phyloP scores from a whole-genome alignment of 1,140 invertebrate genomes.

The Macrobrachium rosenbergii region DNA sequence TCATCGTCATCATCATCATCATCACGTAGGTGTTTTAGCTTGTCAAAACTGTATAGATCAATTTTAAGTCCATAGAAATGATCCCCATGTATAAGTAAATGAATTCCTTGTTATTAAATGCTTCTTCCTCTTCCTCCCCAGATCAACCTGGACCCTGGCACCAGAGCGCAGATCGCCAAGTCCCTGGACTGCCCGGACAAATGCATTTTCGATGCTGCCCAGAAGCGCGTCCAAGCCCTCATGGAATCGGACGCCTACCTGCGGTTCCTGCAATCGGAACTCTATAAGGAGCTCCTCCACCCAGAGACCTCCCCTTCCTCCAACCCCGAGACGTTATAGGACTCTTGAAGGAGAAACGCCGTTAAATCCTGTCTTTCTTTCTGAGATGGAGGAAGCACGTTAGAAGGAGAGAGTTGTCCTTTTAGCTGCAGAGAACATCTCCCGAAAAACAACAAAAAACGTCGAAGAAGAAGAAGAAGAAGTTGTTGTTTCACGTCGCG shows the following conservation, averaged over 20 bases:
- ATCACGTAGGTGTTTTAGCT: neutral
- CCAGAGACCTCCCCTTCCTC: slow-evolving; percentile 65
- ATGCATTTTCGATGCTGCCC: slow-evolving; percentile 74
- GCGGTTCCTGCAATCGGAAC: slow-evolving; percentile 74
- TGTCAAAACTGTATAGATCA: too few relatives aligned
- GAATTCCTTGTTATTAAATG: neutral
- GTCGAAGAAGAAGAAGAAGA: too few relatives aligned
- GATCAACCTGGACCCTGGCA: slow-evolving; percentile 76
- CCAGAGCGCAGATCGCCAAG: slow-evolving; percentile 71
- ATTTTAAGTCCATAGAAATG: too few relatives aligned
- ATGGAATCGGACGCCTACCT: slow-evolving; percentile 76
- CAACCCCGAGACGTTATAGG: slow-evolving; percentile 58
- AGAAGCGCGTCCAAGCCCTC: slow-evolving; percentile 74
- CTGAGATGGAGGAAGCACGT: neutral
- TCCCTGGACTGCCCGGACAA: slow-evolving; percentile 70
- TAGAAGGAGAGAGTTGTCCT: neutral
- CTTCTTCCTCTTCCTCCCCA: slow-evolving; percentile 67
- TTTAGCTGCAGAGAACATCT: neutral
- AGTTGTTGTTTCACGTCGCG: too few relatives aligned
- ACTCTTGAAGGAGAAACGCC: neutral
- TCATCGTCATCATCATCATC: too few relatives aligned
- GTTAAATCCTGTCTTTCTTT: neutral
- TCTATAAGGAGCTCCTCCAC: slow-evolving; percentile 72
- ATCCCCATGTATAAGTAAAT: too few relatives aligned
- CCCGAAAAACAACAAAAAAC: too few relatives aligned